Percentiles rank a stretch among this genome's conserved stretches.
phyloP scores from a whole-genome alignment of 2,888 invertebrate genomes.

The Cremastinae sp. region DNA sequence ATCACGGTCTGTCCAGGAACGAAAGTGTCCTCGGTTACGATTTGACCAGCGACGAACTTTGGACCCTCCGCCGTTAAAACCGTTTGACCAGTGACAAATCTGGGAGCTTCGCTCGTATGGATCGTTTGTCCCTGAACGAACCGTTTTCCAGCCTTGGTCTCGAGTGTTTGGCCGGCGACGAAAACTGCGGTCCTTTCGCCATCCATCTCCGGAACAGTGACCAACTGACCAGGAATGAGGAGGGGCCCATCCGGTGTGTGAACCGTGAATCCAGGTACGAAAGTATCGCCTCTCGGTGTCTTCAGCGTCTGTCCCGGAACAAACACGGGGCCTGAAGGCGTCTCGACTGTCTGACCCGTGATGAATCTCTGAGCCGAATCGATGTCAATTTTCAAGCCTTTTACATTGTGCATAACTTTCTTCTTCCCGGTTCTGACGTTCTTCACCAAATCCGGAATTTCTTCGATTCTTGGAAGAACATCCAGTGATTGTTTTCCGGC shows the following conservation, averaged over 20 bases:
- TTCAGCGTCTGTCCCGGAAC: constrained; percentile 89
- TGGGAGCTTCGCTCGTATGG: constrained; percentile 82
- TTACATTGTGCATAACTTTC: constrained; percentile 84
- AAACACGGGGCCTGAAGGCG: constrained; percentile 86
- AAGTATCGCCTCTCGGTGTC: constrained; percentile 85
- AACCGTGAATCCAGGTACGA: constrained; percentile 88
- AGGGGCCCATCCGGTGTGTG: constrained; percentile 86
- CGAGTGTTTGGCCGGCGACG: constrained; percentile 86
- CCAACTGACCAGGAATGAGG: constrained; percentile 87
- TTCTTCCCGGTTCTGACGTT: constrained; percentile 82
- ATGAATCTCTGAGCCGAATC: constrained; percentile 86
- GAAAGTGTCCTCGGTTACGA: constrained; percentile 79
- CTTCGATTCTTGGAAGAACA: constrained; percentile 84
- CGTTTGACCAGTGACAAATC: constrained; percentile 85
- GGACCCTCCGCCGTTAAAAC: constrained; percentile 84
- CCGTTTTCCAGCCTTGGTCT: constrained; percentile 81
- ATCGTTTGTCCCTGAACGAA: constrained; percentile 86
- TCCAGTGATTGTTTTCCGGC: constrained; percentile 81
- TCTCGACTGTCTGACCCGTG: constrained; percentile 87
- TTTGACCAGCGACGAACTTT: constrained; percentile 84
- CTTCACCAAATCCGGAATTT: constrained; percentile 84
- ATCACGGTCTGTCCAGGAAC: constrained; percentile 76
- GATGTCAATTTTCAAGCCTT: constrained; percentile 85
- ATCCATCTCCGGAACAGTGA: constrained; percentile 81
- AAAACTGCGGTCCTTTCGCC: constrained; percentile 83